These are phyloP conservation scores for Pelosia muscerda DNA, from an alignment of 2,888 invertebrate species.

Conservation along the genomic window DNA sequence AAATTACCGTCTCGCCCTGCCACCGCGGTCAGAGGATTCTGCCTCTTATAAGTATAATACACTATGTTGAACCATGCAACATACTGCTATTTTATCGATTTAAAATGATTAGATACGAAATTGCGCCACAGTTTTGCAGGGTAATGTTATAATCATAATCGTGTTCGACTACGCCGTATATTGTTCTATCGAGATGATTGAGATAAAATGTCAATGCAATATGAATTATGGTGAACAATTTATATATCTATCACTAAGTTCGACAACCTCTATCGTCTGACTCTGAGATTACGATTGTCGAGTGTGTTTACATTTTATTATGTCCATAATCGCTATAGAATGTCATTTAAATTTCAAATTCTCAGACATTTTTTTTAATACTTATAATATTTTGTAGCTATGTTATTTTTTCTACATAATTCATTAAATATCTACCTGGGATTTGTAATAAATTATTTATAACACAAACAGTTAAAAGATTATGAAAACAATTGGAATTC, in stretches of 20 bases:
- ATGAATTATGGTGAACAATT: conserved; percentile 50
- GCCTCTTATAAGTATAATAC: conserved; percentile 51
- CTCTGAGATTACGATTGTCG: conserved; percentile 38
- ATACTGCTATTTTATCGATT: conserved; percentile 40
- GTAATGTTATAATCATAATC: conserved; percentile 18
- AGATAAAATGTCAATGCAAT: conserved; percentile 51
- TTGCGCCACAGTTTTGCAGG: conserved; percentile 42
- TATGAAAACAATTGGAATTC: background rate
- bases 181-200: conserved; percentile 53
- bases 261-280: conserved; percentile 44
- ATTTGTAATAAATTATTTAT: background rate
- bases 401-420: background rate
- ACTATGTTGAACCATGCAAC: conserved; percentile 43
- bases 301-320: conserved; percentile 6
- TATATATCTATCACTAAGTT: conserved; percentile 57
- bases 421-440: background rate
- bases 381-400: background rate
- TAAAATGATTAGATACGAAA: conserved; percentile 48
- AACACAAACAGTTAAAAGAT: background rate
- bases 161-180: conserved; percentile 39
- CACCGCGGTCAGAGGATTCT: conserved; percentile 54
- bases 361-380: background rate
- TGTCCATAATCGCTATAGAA: conserved; percentile 5
- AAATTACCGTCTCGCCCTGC: conserved; percentile 71
- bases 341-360: conserved; percentile 7